Evolutionary conservation across 2,888 invertebrate genomes (phyloP).

Genomic region (Drosophila meridiana): DNA sequence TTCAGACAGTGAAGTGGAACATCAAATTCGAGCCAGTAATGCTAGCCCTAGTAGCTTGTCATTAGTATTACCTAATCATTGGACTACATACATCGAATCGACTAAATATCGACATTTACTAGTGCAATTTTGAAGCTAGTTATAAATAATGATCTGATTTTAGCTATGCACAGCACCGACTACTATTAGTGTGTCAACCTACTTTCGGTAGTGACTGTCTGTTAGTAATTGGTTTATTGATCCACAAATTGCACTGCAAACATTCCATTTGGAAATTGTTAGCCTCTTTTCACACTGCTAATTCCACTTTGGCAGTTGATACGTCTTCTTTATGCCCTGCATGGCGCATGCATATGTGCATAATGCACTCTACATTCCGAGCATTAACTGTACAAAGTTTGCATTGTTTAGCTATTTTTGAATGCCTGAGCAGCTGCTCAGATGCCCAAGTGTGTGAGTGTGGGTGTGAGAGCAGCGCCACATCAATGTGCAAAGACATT

Average conservation of each 20-base stretch:
- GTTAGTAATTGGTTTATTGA: neutral
- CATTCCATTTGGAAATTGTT: neutral
- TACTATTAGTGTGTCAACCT: neutral
- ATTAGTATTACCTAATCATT: too few species aligned
- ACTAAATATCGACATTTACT: too few species aligned
- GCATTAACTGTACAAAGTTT: slow-evolving; percentile 36
- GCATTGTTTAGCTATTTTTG: slow-evolving; percentile 40
- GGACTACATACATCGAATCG: too few species aligned
- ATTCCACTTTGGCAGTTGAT: neutral
- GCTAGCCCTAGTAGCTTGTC: too few species aligned
- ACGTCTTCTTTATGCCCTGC: neutral
- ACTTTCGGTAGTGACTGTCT: neutral
- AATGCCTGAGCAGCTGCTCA: slow-evolving; percentile 26
- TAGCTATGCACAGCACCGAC: neutral
- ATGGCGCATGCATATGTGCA: neutral
- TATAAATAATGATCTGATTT: too few species aligned
- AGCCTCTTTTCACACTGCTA: neutral
- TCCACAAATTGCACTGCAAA: neutral
- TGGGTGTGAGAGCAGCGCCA: slow-evolving; percentile 18
- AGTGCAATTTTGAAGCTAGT: too few species aligned
- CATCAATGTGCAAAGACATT: slow-evolving; percentile 52
- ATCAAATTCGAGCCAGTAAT: too few species aligned
- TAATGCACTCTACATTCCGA: slow-evolving; percentile 11
- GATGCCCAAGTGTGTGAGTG: slow-evolving; percentile 12
- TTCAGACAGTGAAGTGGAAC: too few species aligned